Percentiles rank a stretch among this genome's conserved stretches.
Evolutionary conservation across 2,113 vertebrate genomes (phyloP).

Genomic region (Alosa alosa): DNA sequence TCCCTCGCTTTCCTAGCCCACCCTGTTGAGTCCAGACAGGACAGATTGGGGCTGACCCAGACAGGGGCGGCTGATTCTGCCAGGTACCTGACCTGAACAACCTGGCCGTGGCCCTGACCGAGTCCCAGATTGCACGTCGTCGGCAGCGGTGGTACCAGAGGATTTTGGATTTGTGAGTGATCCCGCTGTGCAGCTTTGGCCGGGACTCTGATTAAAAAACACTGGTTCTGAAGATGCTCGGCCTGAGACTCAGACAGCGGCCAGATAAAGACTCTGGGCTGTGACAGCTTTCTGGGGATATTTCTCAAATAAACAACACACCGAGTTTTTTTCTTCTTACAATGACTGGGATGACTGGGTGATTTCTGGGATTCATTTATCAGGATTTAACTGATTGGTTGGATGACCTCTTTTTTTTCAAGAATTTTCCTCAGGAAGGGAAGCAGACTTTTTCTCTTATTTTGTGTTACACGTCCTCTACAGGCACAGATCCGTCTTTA

Average conservation of each 20-base stretch:
- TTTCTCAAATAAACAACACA: background rate
- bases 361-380: background rate
- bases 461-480: background rate
- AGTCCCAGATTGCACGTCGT: background rate
- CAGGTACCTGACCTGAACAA: background rate
- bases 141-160: background rate
- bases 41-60: background rate
- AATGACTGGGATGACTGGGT: background rate
- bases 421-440: background rate
- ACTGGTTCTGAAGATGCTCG: background rate
- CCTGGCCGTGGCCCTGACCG: background rate
- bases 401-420: background rate
- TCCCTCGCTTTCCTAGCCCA: background rate
- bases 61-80: background rate
- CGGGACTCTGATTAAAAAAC: background rate
- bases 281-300: background rate
- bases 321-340: background rate
- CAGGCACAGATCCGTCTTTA: background rate
- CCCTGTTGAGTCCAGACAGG: background rate
- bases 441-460: background rate
- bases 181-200: background rate
- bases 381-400: background rate
- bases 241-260: background rate
- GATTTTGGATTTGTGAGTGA: constrained; percentile 5
- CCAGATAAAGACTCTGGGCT: background rate